phyloP scores from a whole-genome alignment of 1,140 invertebrate species.

The Drosophila aff. region DNA sequence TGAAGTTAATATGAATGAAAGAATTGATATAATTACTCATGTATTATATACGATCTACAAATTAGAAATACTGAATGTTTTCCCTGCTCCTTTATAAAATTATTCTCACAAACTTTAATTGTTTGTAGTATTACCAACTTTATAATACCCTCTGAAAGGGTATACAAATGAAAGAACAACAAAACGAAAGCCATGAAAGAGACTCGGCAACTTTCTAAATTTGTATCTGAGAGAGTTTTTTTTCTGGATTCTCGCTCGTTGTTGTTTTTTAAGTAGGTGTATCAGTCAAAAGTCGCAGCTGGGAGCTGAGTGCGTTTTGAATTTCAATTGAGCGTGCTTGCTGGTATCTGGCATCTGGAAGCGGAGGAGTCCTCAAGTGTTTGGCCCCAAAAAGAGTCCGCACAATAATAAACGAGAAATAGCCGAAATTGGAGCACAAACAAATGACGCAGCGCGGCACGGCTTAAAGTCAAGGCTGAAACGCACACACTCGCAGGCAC shows the following conservation, averaged over 20 bases:
- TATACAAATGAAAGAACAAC: slow-evolving; percentile 38
- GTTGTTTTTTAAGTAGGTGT: slow-evolving; percentile 75
- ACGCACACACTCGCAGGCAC: slow-evolving; percentile 29
- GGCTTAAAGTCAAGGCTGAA: slow-evolving; percentile 65
- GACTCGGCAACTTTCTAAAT: slow-evolving; percentile 81
- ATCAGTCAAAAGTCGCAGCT: slow-evolving; percentile 72
- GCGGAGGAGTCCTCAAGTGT: slow-evolving; percentile 60
- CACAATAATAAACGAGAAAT: slow-evolving; percentile 27
- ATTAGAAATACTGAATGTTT: not conserved
- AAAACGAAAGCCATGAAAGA: slow-evolving; percentile 73
- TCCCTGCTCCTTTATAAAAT: not conserved
- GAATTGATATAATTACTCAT: not conserved
- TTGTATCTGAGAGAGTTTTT: slow-evolving; percentile 41
- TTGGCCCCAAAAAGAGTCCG: slow-evolving; percentile 29
- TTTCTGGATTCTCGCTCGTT: slow-evolving; percentile 12
- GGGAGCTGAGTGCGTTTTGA: slow-evolving; percentile 70
- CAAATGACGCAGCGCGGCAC: slow-evolving; percentile 68
- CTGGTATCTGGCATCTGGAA: slow-evolving; percentile 28
- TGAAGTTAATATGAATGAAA: too few species aligned
- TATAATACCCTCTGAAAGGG: slow-evolving; percentile 5
- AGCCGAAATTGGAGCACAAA: slow-evolving; percentile 62
- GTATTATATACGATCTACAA: not conserved
- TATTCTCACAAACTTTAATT: not conserved
- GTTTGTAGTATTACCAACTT: not conserved
- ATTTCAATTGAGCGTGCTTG: slow-evolving; percentile 61